Percentiles rank a stretch among this genome's conserved stretches.
These are phyloP conservation scores for Hippocampus barbouri DNA, from an alignment of 2,113 vertebrate genomes.

Conservation along the genomic window DNA sequence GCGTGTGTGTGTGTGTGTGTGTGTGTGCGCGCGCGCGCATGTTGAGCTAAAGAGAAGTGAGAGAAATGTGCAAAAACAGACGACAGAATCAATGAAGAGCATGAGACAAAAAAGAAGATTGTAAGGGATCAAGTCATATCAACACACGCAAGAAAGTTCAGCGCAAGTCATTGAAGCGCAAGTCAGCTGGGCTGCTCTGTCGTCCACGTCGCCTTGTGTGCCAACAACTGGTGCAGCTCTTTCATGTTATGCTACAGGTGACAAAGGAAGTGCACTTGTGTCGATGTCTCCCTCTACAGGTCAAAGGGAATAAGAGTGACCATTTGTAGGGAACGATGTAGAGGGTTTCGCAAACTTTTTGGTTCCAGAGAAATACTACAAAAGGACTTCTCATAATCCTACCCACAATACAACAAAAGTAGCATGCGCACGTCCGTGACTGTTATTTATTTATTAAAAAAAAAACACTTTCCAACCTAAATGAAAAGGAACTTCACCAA, in stretches of 20 bases:
- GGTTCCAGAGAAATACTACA: not conserved
- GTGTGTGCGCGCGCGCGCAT: not conserved
- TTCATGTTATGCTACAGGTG: not conserved
- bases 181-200: conserved; percentile 7
- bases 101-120: conserved; percentile 35
- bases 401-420: not conserved
- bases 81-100: conserved; percentile 52
- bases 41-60: conserved; percentile 35
- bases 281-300: conserved; percentile 3
- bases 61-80: conserved; percentile 32
- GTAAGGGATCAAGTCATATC: conserved; percentile 39
- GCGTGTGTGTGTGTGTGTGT: conserved; percentile 7
- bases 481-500: not conserved
- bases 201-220: not conserved
- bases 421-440: not conserved
- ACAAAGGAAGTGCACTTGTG: not conserved
- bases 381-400: not conserved
- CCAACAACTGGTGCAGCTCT: conserved; percentile 16
- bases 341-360: not conserved
- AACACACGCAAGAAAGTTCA: conserved; percentile 48
- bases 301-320: not conserved
- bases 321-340: not conserved
- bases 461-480: not conserved
- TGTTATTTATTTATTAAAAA: not conserved
- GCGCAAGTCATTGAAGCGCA: conserved; percentile 39